Evolutionary conservation across 1,140 invertebrate genomes (phyloP).

Genomic region (Vanessa tameamea): DNA sequence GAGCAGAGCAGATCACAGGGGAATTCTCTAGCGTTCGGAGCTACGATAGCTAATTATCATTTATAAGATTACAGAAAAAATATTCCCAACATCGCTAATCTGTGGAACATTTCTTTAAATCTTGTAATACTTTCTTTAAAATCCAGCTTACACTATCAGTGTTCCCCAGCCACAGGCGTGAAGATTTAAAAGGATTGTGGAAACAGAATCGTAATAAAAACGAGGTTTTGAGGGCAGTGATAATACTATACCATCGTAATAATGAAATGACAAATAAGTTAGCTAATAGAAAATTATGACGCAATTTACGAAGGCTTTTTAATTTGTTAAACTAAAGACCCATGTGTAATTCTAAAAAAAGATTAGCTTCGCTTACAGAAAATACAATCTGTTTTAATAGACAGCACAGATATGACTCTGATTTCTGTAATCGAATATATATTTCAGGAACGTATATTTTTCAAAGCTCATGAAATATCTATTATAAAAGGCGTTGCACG

Average conservation of each 20-base stretch:
- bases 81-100: background rate
- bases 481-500: too few species aligned
- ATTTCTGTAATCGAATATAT: too few species aligned
- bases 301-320: background rate
- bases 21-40: too few species aligned
- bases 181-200: constrained; percentile 3
- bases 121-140: constrained; percentile 3
- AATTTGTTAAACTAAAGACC: background rate
- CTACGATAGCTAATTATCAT: too few species aligned
- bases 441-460: too few species aligned
- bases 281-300: background rate
- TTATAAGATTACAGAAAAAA: background rate
- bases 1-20: too few species aligned
- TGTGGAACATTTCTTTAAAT: background rate
- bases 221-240: background rate
- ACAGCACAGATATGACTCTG: too few species aligned
- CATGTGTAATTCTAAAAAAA: too few species aligned
- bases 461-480: too few species aligned
- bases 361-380: too few species aligned
- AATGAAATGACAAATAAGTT: background rate
- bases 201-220: background rate
- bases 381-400: too few species aligned
- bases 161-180: background rate
- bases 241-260: background rate
- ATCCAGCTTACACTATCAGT: constrained; percentile 1